These are phyloP conservation scores for Reticulitermes speratus DNA, from an alignment of 1,140 invertebrate species.

Conservation along the genomic window DNA sequence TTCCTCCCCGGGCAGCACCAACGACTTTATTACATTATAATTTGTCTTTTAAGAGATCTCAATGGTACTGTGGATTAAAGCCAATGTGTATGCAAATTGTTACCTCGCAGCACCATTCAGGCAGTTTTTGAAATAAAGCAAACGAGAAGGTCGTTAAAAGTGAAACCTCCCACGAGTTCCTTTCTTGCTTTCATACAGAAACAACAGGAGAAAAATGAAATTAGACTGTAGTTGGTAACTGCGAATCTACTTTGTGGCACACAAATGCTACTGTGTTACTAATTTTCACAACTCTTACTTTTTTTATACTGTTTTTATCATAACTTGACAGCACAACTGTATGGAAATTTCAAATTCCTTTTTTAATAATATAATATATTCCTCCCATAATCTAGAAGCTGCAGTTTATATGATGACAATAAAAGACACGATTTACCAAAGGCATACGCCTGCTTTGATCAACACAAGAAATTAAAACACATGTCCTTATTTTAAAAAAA, in stretches of 20 bases:
- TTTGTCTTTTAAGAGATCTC: constrained; percentile 11
- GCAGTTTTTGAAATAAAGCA: not conserved
- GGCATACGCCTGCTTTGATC: too few species aligned
- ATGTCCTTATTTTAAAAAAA: too few species aligned
- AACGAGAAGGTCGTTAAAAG: not conserved
- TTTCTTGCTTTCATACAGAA: not conserved
- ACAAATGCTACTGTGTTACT: not conserved
- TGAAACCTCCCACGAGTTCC: not conserved
- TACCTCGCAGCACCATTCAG: not conserved
- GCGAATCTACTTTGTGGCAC: not conserved
- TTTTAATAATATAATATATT: too few species aligned
- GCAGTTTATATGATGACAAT: too few species aligned
- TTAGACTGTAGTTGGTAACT: not conserved
- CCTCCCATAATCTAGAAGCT: too few species aligned
- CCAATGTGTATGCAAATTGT: constrained; percentile 22
- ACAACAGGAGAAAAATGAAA: not conserved
- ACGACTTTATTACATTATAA: not conserved
- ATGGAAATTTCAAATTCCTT: too few species aligned
- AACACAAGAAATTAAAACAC: too few species aligned
- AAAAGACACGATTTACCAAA: too few species aligned
- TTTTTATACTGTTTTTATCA: not conserved
- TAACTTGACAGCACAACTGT: not conserved
- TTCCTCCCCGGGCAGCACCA: not conserved
- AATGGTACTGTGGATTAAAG: constrained; percentile 3
- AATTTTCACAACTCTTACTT: not conserved